A percentile compares a stretch with the other conserved stretches of the same genome.
These are phyloP conservation scores for Neoarius graeffei DNA, from an alignment of 2,113 vertebrate genomes.

Conservation along the genomic window DNA sequence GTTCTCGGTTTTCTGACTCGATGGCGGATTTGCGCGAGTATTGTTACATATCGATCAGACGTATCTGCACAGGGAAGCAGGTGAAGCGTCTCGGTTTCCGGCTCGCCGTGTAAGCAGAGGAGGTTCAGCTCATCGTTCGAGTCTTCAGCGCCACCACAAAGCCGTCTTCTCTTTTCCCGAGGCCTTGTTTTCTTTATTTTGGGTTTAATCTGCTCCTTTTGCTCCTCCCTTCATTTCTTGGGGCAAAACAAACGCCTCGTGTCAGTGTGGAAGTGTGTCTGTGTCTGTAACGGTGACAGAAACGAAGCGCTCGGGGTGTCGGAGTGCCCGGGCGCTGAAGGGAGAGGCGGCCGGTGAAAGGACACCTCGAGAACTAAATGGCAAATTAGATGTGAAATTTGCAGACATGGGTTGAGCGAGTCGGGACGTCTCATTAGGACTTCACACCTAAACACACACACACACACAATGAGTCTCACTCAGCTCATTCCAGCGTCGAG, in stretches of 20 bases:
- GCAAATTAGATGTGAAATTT: constrained; percentile 63
- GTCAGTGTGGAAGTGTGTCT: constrained; percentile 9
- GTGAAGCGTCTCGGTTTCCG: constrained; percentile 34
- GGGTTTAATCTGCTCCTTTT: background rate
- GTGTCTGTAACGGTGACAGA: constrained; percentile 38
- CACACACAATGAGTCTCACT: background rate
- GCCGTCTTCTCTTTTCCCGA: background rate
- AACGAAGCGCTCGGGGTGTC: constrained; percentile 23
- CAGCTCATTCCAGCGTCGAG: background rate
- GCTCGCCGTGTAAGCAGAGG: constrained; percentile 26
- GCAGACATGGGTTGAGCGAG: constrained; percentile 62
- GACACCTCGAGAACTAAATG: constrained; percentile 58
- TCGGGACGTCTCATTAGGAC: constrained; percentile 62
- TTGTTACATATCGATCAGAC: constrained; percentile 36
- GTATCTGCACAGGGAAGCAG: constrained; percentile 34
- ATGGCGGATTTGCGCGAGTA: background rate
- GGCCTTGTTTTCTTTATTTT: background rate
- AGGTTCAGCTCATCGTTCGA: background rate
- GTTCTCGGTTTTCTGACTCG: constrained; percentile 2
- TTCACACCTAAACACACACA: constrained; percentile 42
- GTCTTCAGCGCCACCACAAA: background rate
- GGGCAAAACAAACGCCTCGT: background rate
- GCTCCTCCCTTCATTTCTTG: background rate
- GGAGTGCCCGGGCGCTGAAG: constrained; percentile 13
- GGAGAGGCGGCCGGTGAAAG: constrained; percentile 55